Base-by-base conservation (phyloP, 2,888 invertebrate genomes). In the Platynereis dumerilii region DNA sequence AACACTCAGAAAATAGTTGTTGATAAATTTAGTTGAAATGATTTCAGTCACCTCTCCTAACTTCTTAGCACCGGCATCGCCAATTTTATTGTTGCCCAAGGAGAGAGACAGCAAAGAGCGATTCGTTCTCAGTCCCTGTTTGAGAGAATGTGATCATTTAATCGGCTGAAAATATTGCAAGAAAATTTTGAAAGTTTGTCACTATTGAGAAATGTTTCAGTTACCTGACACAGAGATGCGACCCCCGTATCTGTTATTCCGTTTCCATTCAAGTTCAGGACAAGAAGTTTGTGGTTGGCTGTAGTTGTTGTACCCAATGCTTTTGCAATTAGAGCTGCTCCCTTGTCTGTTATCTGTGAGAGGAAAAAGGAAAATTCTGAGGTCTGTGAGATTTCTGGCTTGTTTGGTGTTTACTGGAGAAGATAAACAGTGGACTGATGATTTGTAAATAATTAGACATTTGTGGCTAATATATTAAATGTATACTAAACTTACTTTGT, bases 231-330 rank as follows among this genome's bases (percentile, higher is more conserved):
- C 28, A 84, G 70, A 65, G 74, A 70, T 55, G 73, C 74, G 12
- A 77, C 74, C 15, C 84, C 84, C 24, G 44, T 65, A 69, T 84
- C 82, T 5, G 75, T 73, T 12, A 84, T 80, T 53, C 69, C 69
- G 69, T 83, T 83, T 27, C 82, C 81, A 27, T 76, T 74, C 55
- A 84, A 72, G 64, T 83, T 83, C 29, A 84, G 73, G 1, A 80
- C 76, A 7, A 83, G 29, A 12, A 84, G 75, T 70, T 81, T 83
- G 45, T 70, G 73, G 71, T 83, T 83, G 48, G 76, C 70, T 3
- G 66, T 66, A 53, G 76, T 76, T 22, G 75, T 64, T n/a, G 74
- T 76, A 5, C 81, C 82, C 7, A 84, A 72, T 22, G 75, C 75
- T 57, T 69, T 68, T 26, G 80, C 81, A 17, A 84, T 69, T 24